Evolutionary conservation across 2,888 invertebrate genomes (phyloP).

Genomic region (Pseudeuparius sepicola): DNA sequence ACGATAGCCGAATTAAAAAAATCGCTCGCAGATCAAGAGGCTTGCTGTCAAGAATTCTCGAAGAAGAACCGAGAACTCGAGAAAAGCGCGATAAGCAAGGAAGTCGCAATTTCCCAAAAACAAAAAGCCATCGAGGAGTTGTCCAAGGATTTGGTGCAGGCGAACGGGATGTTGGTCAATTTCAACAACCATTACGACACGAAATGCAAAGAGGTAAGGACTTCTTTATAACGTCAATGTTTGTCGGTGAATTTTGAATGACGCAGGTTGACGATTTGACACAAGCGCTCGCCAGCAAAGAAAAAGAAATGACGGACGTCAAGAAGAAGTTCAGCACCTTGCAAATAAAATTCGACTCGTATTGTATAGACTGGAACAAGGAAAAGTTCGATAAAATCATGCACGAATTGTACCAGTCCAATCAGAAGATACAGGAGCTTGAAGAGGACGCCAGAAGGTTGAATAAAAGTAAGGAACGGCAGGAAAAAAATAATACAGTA

Average conservation of each 20-base stretch:
- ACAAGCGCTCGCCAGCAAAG: slow-evolving; percentile 22
- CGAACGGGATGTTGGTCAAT: slow-evolving; percentile 36
- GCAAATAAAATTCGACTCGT: slow-evolving; percentile 30
- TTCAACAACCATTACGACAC: slow-evolving; percentile 36
- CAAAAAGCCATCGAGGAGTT: slow-evolving; percentile 35
- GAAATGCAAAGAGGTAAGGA: slow-evolving; percentile 33
- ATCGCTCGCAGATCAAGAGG: slow-evolving; percentile 19
- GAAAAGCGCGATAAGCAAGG: too few relatives aligned
- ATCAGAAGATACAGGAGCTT: slow-evolving; percentile 29
- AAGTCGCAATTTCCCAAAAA: too few relatives aligned
- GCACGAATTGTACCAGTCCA: slow-evolving; percentile 27
- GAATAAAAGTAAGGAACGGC: slow-evolving; percentile 35
- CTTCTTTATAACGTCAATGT: neutral
- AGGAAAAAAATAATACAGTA: too few relatives aligned
- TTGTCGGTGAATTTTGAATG: too few relatives aligned
- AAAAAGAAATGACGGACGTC: slow-evolving; percentile 28
- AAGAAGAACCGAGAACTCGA: too few relatives aligned
- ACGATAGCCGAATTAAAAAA: slow-evolving; percentile 24
- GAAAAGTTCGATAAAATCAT: slow-evolving; percentile 29
- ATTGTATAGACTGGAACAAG: slow-evolving; percentile 28
- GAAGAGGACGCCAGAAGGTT: slow-evolving; percentile 33
- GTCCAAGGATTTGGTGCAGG: slow-evolving; percentile 36
- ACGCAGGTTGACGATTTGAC: neutral
- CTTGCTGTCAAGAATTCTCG: too few relatives aligned
- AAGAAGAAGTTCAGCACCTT: slow-evolving; percentile 25